These are phyloP conservation scores for Drosophila pruinosa DNA, from an alignment of 1,140 invertebrate species.

Conservation along the genomic window DNA sequence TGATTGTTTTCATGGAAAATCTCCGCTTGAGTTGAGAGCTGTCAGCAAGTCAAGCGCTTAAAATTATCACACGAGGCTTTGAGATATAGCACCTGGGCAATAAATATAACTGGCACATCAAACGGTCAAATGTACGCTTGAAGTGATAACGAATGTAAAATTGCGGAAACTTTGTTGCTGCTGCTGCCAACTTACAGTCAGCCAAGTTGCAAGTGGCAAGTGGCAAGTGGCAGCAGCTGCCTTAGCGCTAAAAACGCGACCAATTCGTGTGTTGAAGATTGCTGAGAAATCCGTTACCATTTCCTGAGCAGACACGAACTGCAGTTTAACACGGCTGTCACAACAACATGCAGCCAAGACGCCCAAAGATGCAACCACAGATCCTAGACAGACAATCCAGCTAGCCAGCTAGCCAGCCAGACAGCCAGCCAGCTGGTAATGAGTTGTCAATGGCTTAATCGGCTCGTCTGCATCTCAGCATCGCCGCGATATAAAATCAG, in stretches of 20 bases:
- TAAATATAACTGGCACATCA: constrained; percentile 60
- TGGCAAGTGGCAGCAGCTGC: constrained; percentile 43
- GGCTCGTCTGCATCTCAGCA: constrained; percentile 21
- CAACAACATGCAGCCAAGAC: constrained; percentile 40
- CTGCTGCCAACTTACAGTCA: too few species aligned
- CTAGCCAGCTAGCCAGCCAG: too few species aligned
- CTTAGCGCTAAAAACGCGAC: constrained; percentile 20
- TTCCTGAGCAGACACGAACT: constrained; percentile 52
- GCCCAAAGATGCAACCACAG: constrained; percentile 5
- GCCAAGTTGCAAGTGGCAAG: constrained; percentile 38
- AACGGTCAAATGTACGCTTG: constrained; percentile 35
- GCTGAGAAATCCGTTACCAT: constrained; percentile 54
- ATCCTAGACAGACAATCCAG: constrained; percentile 16
- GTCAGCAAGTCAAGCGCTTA: not conserved
- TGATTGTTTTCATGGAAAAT: not conserved
- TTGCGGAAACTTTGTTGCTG: constrained; percentile 70
- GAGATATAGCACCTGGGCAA: constrained; percentile 57
- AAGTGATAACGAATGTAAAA: constrained; percentile 76
- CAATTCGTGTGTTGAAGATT: constrained; percentile 36
- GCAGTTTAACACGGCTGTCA: constrained; percentile 51
- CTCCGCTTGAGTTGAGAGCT: not conserved
- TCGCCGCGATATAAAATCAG: constrained; percentile 29
- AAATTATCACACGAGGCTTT: constrained; percentile 44
- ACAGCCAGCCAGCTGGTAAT: constrained; percentile 25
- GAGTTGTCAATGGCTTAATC: constrained; percentile 60